Evolutionary conservation across 1,140 invertebrate species (phyloP), one percentile per base, ranked within the genome.

Genomic region (Akabosia matsudoensis): DNA sequence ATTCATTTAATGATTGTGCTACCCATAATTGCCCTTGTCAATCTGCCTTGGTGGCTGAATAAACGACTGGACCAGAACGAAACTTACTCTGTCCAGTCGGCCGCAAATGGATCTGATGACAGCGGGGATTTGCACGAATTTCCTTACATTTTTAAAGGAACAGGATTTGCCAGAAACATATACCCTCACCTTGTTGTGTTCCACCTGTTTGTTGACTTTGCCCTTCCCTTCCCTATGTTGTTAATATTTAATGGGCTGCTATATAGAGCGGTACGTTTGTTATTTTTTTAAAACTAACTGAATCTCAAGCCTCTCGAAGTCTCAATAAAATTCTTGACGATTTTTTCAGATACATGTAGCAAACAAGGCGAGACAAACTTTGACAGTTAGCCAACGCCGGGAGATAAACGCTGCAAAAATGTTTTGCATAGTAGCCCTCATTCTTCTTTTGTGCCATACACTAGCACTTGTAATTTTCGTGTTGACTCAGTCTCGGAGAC

Each of bases 1-100:
- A 67, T 67, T 67, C 22, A 67, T 67, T 67, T 67, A n/a, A 30
- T 31, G 28, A 67, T 67, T 67, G 61, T 67, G 61, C 13, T 61
- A 22, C 13, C 22, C 61, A n/a, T 67, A 1, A 22, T 67, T 4
- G 61, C 61, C 24, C 61, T 67, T 67, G 61, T 67, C 26, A 67
- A 67, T 31, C 28, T 67, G 10, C 61, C 61, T 7, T 67, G 61
- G 61, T 67, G 61, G 61, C 24, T 67, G 7, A 67, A 67, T 30
- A 67, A 67, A 67, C 3, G 24, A 31, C 3, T 31, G 61, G 61
- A 30, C 10, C 7, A 4, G 28, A 67, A 67, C 22, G 61, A 67
- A 30, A 31, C 22, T 67, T 67, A 30, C 14, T 61, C 14, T 16
- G 24, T 4, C 24, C 54, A 7, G 4, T 24, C 14, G 30, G 14